Percentiles rank a stretch among this genome's conserved stretches.
phyloP scores from a whole-genome alignment of 1,140 invertebrate genomes.

The Gerris buenoi region DNA sequence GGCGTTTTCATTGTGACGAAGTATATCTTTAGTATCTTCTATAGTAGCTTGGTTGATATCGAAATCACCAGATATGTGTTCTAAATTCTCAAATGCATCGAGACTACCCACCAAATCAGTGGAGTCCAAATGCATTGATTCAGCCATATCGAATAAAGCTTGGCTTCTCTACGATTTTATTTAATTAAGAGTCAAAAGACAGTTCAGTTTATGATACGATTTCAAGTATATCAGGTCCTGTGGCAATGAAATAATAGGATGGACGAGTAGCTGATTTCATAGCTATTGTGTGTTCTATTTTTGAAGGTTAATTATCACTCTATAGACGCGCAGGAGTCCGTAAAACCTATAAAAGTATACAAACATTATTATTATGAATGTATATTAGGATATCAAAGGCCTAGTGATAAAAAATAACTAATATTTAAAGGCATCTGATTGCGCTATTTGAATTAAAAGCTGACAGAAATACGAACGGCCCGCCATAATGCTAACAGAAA shows the following conservation, averaged over 20 bases:
- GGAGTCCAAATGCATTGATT: constrained; percentile 16
- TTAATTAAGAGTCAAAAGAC: background rate
- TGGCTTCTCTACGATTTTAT: no score
- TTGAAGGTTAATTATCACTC: no score
- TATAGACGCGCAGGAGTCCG: no score
- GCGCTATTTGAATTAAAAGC: background rate
- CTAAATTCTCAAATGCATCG: constrained; percentile 12
- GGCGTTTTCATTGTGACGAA: background rate
- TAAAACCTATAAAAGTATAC: no score
- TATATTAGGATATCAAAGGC: no score
- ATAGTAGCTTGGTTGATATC: constrained; percentile 2
- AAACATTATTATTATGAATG: no score
- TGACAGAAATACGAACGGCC: background rate
- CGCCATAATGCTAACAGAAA: constrained; percentile 7
- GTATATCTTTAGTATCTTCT: constrained; percentile 4
- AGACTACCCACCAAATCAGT: constrained; percentile 11
- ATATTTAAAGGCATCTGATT: no score
- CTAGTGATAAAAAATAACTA: no score
- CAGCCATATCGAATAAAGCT: constrained; percentile 7
- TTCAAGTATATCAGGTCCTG: background rate
- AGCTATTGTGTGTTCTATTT: no score
- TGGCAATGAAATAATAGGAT: no score
- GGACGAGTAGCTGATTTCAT: no score
- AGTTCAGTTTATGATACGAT: background rate
- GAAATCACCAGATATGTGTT: constrained; percentile 8